Evolutionary conservation across 2,888 invertebrate genomes (phyloP).

Genomic region (Eledone cirrhosa): DNA sequence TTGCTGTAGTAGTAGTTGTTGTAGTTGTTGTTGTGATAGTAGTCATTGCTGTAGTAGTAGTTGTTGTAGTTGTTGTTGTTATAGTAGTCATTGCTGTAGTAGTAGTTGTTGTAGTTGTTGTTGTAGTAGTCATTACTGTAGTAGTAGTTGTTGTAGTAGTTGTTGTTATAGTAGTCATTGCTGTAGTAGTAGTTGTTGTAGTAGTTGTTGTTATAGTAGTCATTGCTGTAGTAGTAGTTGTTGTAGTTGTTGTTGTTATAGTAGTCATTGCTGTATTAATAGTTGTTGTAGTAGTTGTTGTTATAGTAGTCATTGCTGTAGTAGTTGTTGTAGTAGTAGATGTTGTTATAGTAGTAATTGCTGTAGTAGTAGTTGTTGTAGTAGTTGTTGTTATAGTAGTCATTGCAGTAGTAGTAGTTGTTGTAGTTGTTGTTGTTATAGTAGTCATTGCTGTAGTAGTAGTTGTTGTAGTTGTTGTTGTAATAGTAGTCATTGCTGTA

Average conservation of each 20-base stretch:
- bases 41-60: background rate
- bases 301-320: background rate
- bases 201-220: conserved; percentile 26
- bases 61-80: background rate
- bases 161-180: conserved; percentile 10
- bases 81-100: background rate
- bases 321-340: background rate
- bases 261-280: too few relatives aligned
- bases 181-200: conserved; percentile 27
- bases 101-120: background rate
- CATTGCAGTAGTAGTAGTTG: conserved; percentile 29
- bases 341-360: too few relatives aligned
- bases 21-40: too few relatives aligned
- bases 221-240: conserved; percentile 20
- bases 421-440: conserved; percentile 28
- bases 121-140: background rate
- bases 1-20: conserved; percentile 7
- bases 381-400: too few relatives aligned
- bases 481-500: conserved; percentile 34
- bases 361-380: too few relatives aligned
- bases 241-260: conserved; percentile 22
- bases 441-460: conserved; percentile 22
- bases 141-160: background rate
- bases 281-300: background rate
- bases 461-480: conserved; percentile 27